Base-by-base conservation (phyloP, 2,113 vertebrate species). In the Daboia siamensis region DNA sequence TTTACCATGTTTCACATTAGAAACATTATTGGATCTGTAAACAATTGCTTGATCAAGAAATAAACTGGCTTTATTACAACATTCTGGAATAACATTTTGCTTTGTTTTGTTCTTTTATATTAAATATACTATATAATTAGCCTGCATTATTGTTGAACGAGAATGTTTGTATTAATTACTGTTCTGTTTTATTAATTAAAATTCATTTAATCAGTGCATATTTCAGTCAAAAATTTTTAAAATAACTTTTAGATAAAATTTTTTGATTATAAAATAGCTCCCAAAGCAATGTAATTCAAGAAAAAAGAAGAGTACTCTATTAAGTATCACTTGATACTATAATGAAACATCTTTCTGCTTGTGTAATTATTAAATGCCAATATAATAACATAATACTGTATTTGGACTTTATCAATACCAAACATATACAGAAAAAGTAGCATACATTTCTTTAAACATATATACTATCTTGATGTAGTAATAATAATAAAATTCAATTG, bases 131-230 rank as follows among this genome's bases (percentile, higher is more conserved):
- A 13, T 93, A 94, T 89, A 24, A 89, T 59, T 84, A 93, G 56
- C 90, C 90, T 39, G 91, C 12, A 84, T 52, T 52, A 69, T 24
- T 93, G 17, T 59, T 94, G 29, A 61, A 93, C 24, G 12, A 92
- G 88, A 69, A 93, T 93, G 56, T 93, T 94, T 95, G 91, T 92
- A 94, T 95, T 94, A 94, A 91, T 95, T 15, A 87, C 54, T 91
- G 57, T n/a, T 86, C 39, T 88, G 7, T 0, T 64, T 92, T 94
- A 52, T 95, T 95, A 5, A 33, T 87, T 93, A 92, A 74, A 94
- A 94, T 93, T 93, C 93, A 92, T 23, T 96, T 94, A 91, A 94
- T 56, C 91, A 89, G 92, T 91, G 92, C 57, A 24, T 92, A 91
- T 92, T 92, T 86, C 46, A 51, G 24, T 89, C 57, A 74, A 74